Evolutionary conservation across 92 coral and sea anemone species (phyloP).

Genomic region (Nematostella vectensis): DNA sequence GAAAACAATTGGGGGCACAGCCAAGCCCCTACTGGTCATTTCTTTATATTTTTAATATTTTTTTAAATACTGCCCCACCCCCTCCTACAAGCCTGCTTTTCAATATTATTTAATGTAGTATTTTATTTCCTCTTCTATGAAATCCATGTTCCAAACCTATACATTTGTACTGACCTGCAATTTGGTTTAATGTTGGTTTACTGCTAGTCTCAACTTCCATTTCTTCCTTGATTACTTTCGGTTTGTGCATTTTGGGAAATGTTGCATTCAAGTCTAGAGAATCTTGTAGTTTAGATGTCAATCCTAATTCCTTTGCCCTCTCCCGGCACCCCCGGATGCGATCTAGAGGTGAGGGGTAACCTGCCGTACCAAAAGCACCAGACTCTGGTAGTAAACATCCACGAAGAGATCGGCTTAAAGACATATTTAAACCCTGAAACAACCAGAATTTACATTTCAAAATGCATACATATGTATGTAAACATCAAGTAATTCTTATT

Average conservation of each 20-base stretch:
- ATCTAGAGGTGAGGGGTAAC: conserved; percentile 87
- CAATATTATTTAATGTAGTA: too few species aligned
- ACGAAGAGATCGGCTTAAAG: conserved; percentile 44
- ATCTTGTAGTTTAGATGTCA: conserved; percentile 63
- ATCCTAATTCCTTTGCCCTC: conserved; percentile 54
- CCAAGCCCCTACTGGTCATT: too few species aligned
- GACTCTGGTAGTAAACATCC: conserved; percentile 33
- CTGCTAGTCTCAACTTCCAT: conserved; percentile 38
- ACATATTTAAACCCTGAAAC: too few species aligned
- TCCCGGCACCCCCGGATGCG: conserved; percentile 65
- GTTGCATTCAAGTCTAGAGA: conserved; percentile 81
- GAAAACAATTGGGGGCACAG: too few species aligned
- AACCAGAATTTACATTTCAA: background rate
- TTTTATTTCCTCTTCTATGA: too few species aligned
- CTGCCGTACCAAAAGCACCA: conserved; percentile 66
- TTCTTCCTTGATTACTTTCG: conserved; percentile 35
- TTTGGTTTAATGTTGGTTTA: conserved; percentile 47
- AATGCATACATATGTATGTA: too few species aligned
- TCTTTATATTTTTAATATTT: too few species aligned
- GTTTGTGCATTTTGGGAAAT: conserved; percentile 50
- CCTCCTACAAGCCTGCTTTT: too few species aligned
- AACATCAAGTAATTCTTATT: too few species aligned
- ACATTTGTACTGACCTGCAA: conserved; percentile 47
- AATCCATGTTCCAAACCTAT: too few species aligned
- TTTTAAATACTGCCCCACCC: too few species aligned